A percentile compares a stretch with the other conserved stretches of the same genome.
Evolutionary conservation across 2,888 invertebrate species (phyloP).

Genomic region (Drosophila multiciliata): DNA sequence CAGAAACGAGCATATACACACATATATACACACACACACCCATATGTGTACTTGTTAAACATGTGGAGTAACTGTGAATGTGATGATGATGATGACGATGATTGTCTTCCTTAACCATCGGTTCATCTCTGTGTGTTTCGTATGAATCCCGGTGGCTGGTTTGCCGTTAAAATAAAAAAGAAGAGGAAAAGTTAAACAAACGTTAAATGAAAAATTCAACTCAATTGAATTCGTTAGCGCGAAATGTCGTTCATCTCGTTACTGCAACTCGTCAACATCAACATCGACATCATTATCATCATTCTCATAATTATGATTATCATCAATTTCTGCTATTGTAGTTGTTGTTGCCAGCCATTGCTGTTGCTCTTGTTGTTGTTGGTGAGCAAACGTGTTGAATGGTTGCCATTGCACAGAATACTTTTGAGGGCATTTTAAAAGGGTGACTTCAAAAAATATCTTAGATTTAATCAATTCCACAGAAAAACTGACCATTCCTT

Average conservation of each 20-base stretch:
- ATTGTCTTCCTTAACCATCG: slow-evolving; percentile 27
- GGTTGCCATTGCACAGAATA: slow-evolving; percentile 40
- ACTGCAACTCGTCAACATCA: slow-evolving; percentile 35
- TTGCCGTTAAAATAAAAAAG: slow-evolving; percentile 39
- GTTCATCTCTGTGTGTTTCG: slow-evolving; percentile 29
- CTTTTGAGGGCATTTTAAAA: slow-evolving; percentile 28
- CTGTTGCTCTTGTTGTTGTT: slow-evolving; percentile 11
- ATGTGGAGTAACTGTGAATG: slow-evolving; percentile 25
- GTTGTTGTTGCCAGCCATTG: slow-evolving; percentile 6
- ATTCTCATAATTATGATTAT: slow-evolving; percentile 14
- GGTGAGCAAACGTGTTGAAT: slow-evolving; percentile 25
- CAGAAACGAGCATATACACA: slow-evolving; percentile 20
- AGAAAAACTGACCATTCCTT: slow-evolving; percentile 13
- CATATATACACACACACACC: slow-evolving; percentile 4
- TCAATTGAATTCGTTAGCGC: slow-evolving; percentile 84
- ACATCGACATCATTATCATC: slow-evolving; percentile 5
- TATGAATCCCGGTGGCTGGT: slow-evolving; percentile 57
- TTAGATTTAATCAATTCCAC: slow-evolving; percentile 16
- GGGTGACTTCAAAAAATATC: slow-evolving; percentile 1
- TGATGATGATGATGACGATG: slow-evolving; percentile 9
- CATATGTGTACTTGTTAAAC: background rate
- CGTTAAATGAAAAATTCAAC: slow-evolving; percentile 82
- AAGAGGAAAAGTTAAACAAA: slow-evolving; percentile 70
- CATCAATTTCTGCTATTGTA: slow-evolving; percentile 11
- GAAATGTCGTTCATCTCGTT: slow-evolving; percentile 80